Evolutionary conservation across 2,888 invertebrate genomes (phyloP).

Genomic region (Conchocele bisecta): DNA sequence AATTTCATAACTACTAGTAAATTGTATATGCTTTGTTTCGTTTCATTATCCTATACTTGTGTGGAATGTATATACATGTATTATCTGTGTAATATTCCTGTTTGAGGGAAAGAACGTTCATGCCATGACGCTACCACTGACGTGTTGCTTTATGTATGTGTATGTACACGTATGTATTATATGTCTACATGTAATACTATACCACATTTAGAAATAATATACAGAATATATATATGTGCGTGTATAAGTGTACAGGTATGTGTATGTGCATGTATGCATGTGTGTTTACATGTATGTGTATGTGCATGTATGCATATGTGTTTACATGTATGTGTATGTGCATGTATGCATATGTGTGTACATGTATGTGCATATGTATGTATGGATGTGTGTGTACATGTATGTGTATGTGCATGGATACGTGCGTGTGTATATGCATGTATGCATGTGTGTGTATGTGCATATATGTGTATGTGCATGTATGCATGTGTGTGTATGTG

Average conservation of each 20-base stretch:
- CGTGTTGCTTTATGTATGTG: too few relatives aligned
- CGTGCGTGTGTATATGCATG: not conserved
- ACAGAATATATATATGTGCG: not conserved
- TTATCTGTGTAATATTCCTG: too few relatives aligned
- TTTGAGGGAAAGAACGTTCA: too few relatives aligned
- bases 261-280: not conserved
- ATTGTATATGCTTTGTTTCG: too few relatives aligned
- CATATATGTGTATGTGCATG: not conserved
- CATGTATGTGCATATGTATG: not conserved
- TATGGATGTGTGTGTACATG: too few relatives aligned
- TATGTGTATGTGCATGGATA: too few relatives aligned
- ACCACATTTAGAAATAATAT: not conserved
- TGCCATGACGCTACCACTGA: too few relatives aligned
- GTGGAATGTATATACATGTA: too few relatives aligned
- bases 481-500: not conserved
- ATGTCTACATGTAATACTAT: too few relatives aligned
- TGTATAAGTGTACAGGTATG: not conserved
- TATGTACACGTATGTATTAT: too few relatives aligned
- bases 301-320: not conserved
- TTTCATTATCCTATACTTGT: too few relatives aligned
- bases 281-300: not conserved
- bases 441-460: not conserved
- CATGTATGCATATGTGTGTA: not conserved
- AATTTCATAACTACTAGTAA: too few relatives aligned
- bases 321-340: not conserved